These are phyloP conservation scores for Drosophila nr. medialis DNA, from an alignment of 2,888 invertebrate genomes.

Conservation along the genomic window DNA sequence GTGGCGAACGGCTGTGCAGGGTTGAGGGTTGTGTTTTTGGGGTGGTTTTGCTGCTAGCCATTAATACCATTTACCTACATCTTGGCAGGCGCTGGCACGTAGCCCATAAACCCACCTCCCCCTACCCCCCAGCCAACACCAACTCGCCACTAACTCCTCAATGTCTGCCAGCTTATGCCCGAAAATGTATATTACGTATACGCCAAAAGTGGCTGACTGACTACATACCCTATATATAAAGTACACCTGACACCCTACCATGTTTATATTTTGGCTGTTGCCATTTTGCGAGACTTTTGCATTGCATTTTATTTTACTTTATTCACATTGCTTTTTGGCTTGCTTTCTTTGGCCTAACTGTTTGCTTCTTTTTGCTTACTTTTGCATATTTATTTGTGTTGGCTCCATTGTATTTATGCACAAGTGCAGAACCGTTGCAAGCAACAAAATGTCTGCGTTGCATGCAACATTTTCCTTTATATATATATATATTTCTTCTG, in stretches of 20 bases:
- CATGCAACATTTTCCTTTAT: constrained; percentile 53
- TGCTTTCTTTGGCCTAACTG: background rate
- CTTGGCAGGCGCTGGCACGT: constrained; percentile 54
- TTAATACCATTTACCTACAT: constrained; percentile 77
- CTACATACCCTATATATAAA: constrained; percentile 25
- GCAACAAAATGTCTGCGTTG: constrained; percentile 61
- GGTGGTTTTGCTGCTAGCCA: constrained; percentile 45
- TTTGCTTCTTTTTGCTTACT: constrained; percentile 8
- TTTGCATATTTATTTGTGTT: constrained; percentile 20
- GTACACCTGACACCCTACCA: constrained; percentile 3
- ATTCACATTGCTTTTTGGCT: constrained; percentile 44
- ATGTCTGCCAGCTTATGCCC: constrained; percentile 30
- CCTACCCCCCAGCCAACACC: background rate
- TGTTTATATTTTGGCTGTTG: constrained; percentile 27
- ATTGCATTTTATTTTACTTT: constrained; percentile 66
- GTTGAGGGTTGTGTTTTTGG: background rate
- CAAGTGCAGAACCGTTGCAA: constrained; percentile 72
- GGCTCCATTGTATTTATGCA: constrained; percentile 70
- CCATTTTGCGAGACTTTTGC: constrained; percentile 55
- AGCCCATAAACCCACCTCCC: constrained; percentile 22
- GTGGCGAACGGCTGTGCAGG: background rate
- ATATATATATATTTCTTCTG: constrained; percentile 6
- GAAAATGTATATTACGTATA: constrained; percentile 73
- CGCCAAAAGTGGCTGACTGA: constrained; percentile 69
- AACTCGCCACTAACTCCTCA: background rate